Percentiles rank a stretch among this genome's conserved stretches.
Conservation (phyloP, 2,888 invertebrate genomes). For the Fissipunctia ypsillon region DNA sequence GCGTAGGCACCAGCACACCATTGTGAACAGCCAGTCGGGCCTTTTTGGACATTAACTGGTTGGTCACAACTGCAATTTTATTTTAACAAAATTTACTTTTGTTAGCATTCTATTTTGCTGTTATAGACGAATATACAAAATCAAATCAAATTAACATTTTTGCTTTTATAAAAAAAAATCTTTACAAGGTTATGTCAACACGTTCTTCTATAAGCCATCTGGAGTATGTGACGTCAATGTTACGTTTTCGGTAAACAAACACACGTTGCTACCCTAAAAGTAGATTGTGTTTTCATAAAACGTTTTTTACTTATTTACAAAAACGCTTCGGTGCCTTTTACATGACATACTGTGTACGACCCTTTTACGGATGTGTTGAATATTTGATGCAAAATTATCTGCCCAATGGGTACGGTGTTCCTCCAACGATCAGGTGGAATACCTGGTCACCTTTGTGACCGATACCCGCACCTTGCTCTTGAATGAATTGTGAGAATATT, state of each 20-base stretch:
- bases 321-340: conserved; percentile 63
- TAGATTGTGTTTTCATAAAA: conserved; percentile 65
- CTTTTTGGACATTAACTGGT: no score
- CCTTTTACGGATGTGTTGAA: conserved; percentile 67
- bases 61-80: no score
- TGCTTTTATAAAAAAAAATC: not conserved
- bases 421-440: conserved; percentile 30
- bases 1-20: no score
- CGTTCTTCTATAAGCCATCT: conserved; percentile 31
- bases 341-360: conserved; percentile 59
- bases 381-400: conserved; percentile 69
- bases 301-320: conserved; percentile 67
- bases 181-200: conserved; percentile 33
- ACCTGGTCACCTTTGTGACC: conserved; percentile 41
- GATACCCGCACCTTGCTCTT: conserved; percentile 17
- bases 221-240: conserved; percentile 32
- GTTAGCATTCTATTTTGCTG: not conserved
- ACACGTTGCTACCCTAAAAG: conserved; percentile 46
- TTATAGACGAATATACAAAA: not conserved
- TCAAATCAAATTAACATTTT: not conserved
- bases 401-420: conserved; percentile 52
- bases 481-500: conserved; percentile 36
- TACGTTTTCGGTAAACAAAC: conserved; percentile 48
- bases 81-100: conserved; percentile 48
- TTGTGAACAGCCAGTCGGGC: no score